Conservation (phyloP, 2,888 invertebrate genomes). For the Phortica magna region DNA sequence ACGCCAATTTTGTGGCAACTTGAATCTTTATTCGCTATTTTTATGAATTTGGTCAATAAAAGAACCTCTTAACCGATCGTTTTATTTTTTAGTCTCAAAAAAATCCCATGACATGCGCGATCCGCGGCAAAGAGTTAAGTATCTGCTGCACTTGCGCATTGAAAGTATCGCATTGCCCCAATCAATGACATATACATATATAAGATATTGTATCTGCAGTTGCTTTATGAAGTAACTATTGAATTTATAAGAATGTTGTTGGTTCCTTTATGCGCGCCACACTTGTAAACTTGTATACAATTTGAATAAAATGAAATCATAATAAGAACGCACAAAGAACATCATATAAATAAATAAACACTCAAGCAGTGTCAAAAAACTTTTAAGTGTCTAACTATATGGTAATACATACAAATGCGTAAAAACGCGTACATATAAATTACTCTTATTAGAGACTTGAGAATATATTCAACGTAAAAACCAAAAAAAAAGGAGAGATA, state of each 20-base stretch:
- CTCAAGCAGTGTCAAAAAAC: slow-evolving; percentile 63
- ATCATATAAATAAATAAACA: slow-evolving; percentile 36
- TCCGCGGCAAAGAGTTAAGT: no score
- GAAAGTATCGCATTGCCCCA: no score
- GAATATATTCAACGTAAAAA: slow-evolving; percentile 38
- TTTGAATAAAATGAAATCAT: not conserved
- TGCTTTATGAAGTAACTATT: no score
- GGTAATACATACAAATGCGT: slow-evolving; percentile 63
- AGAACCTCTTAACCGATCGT: no score
- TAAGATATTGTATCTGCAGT: no score
- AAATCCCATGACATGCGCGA: no score
- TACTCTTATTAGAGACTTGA: slow-evolving; percentile 61
- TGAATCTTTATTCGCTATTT: not conserved
- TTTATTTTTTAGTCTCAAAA: no score
- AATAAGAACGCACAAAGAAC: not conserved
- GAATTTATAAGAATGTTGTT: no score
- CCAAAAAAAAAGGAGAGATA: not conserved
- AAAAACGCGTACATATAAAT: slow-evolving; percentile 65
- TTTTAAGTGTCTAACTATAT: slow-evolving; percentile 69
- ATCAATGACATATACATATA: no score
- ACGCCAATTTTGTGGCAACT: not conserved
- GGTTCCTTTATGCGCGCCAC: no score
- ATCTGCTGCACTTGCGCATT: no score
- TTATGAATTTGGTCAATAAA: no score
- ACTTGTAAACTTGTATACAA: not conserved